phyloP scores from a whole-genome alignment of 1,140 invertebrate genomes.

The Penaeus indicus region DNA sequence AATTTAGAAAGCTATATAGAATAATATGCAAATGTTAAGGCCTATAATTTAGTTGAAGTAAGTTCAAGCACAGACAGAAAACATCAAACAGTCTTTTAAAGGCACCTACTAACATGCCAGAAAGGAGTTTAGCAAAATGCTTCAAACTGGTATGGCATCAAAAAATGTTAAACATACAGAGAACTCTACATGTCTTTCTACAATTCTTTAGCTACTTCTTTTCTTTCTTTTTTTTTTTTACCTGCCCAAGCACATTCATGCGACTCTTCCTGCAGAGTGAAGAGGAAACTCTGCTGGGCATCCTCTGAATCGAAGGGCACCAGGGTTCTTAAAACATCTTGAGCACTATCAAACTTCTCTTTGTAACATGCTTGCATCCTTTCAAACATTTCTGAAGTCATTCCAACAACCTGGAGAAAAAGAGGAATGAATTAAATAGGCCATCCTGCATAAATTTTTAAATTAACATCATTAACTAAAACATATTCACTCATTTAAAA shows the following conservation, averaged over 20 bases:
- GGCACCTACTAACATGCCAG: not conserved
- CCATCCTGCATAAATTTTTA: not conserved
- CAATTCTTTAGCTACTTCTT: not conserved
- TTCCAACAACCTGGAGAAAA: conserved; percentile 63
- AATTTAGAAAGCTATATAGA: no score
- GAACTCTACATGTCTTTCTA: not conserved
- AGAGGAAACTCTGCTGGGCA: conserved; percentile 63
- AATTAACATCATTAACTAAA: not conserved
- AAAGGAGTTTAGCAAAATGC: not conserved
- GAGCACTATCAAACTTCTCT: conserved; percentile 61
- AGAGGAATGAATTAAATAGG: not conserved
- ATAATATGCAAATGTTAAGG: no score
- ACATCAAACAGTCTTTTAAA: no score
- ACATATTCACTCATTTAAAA: not conserved
- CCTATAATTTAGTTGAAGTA: no score
- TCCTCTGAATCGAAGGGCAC: conserved; percentile 60
- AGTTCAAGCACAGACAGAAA: no score
- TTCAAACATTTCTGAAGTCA: conserved; percentile 66
- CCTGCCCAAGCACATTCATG: conserved; percentile 66
- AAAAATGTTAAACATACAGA: not conserved
- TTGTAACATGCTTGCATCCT: conserved; percentile 65
- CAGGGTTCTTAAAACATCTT: conserved; percentile 48
- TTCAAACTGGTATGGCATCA: not conserved
- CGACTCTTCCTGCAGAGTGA: conserved; percentile 61
- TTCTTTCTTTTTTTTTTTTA: conserved; percentile 1